Evolutionary conservation across 2,113 vertebrate genomes (phyloP), one percentile per base, ranked within the genome.

Genomic region (Platichthys stellatus): DNA sequence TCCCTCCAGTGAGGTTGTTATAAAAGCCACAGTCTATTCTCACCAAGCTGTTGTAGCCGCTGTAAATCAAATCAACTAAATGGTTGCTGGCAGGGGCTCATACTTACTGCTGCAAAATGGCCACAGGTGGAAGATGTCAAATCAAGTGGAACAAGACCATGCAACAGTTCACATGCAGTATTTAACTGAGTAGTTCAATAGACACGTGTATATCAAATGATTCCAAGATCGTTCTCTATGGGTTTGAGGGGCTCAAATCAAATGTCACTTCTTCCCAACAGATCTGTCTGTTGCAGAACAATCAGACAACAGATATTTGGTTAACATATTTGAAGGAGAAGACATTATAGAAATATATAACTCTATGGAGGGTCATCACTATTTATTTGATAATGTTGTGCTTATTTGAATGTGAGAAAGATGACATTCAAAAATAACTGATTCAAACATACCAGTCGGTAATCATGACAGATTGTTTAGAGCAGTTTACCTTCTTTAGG

Each of bases 61-160:
- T 4, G 3, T 63, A 40, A 60, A 72, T 28, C 2, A 76, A 54
- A 62, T 64, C 18, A 63, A 65, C 11, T 4, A 21, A 69, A 57
- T 26, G 60, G 54, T 45, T 72, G 69, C 80, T 72, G 3, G 56
- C 53, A 56, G 74, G 45, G 35, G 49, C 23, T 63, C 8, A 26
- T 64, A 20, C 45, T 62, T 43, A 53, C 62, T 53, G n/a, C 58
- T 21, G 35, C 21, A 47, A 79, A 77, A 72, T 28, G 65, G 65
- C 56, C 56, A 63, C 72, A 74, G 70, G 86, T 72, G 80, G 76
- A 67, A 58, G 63, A 61, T 73, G 80, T 81, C 62, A 69, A 56
- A 69, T 68, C 12, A 20, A 70, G 68, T 58, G 5, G 51, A 78
- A 62, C 56, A 43, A 58, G 18, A 45, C 31, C 31, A 31, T 49